These are phyloP conservation scores for Xylocopa sonorina DNA, from an alignment of 1,140 invertebrate genomes.

Conservation along the genomic window DNA sequence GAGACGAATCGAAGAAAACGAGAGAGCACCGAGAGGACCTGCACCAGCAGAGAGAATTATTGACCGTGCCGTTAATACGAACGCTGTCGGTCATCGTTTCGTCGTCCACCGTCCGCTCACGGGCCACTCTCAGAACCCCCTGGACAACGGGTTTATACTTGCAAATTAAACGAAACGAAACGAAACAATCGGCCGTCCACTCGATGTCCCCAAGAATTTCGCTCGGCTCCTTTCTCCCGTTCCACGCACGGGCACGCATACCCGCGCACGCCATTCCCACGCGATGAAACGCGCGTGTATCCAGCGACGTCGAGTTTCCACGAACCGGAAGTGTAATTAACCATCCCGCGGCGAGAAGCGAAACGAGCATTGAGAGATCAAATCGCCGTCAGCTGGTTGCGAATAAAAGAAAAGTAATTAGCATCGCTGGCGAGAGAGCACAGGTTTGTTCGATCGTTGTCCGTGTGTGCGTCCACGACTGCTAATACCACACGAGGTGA, in stretches of 20 bases:
- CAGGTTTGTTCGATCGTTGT: neutral
- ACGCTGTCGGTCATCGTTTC: conserved; percentile 23
- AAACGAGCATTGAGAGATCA: conserved; percentile 20
- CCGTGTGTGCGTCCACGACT: neutral
- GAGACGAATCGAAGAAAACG: neutral
- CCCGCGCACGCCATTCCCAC: conserved; percentile 1
- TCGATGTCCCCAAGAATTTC: conserved; percentile 19
- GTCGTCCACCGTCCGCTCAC: neutral
- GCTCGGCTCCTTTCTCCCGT: no score
- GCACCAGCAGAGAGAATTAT: conserved; percentile 32
- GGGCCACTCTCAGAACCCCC: neutral
- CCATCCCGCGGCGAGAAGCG: neutral
- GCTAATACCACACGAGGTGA: neutral
- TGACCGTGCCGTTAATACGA: conserved; percentile 37
- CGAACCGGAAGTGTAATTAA: conserved; percentile 27
- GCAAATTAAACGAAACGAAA: conserved; percentile 36
- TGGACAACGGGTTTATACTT: conserved; percentile 21
- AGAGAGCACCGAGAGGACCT: neutral
- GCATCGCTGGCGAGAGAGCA: conserved; percentile 8
- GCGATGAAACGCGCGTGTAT: neutral
- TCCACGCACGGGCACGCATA: no score
- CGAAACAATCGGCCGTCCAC: conserved; percentile 18
- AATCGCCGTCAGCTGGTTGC: conserved; percentile 9
- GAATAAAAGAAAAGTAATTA: conserved; percentile 44
- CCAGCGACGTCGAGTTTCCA: neutral